Evolutionary conservation across 35 echinoderm and acorn worm species (phyloP).

Genomic region (Hemicentrotus pulcherrimus): DNA sequence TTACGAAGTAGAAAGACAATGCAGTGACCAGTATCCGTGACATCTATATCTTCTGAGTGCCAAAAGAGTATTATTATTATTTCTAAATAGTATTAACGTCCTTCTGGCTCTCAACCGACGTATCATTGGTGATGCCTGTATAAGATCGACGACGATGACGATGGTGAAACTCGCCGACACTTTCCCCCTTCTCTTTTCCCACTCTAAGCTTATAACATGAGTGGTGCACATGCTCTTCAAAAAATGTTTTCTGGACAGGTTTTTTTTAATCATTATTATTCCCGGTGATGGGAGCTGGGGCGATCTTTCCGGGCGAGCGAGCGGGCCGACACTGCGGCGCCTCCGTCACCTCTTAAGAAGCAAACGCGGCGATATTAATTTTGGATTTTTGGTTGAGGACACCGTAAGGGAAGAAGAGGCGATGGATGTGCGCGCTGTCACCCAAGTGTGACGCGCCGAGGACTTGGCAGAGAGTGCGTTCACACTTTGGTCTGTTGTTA

Average conservation of each 20-base stretch:
- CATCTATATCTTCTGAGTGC: too few relatives aligned
- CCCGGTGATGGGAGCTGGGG: background rate
- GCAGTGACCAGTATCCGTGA: too few relatives aligned
- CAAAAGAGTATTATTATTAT: too few relatives aligned
- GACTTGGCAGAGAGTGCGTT: background rate
- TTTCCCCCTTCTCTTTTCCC: too few relatives aligned
- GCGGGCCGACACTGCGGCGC: slow-evolving; percentile 27
- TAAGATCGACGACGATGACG: background rate
- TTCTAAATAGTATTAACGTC: too few relatives aligned
- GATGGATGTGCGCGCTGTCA: slow-evolving; percentile 40
- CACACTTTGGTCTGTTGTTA: background rate
- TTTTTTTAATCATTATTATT: background rate
- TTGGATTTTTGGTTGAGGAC: background rate
- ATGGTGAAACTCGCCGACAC: background rate
- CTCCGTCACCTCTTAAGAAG: slow-evolving; percentile 32
- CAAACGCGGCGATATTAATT: slow-evolving; percentile 40
- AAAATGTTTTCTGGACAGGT: background rate
- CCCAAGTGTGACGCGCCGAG: slow-evolving; percentile 25
- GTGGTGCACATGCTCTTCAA: background rate
- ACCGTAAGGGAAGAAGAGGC: background rate
- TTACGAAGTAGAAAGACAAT: too few relatives aligned
- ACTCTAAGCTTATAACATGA: background rate
- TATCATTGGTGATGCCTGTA: background rate
- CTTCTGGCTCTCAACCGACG: too few relatives aligned
- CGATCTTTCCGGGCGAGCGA: slow-evolving; percentile 44